Evolutionary conservation across 1,140 invertebrate genomes (phyloP), one percentile per base, ranked within the genome.

Genomic region (Pseudomyrmex dendroicus): DNA sequence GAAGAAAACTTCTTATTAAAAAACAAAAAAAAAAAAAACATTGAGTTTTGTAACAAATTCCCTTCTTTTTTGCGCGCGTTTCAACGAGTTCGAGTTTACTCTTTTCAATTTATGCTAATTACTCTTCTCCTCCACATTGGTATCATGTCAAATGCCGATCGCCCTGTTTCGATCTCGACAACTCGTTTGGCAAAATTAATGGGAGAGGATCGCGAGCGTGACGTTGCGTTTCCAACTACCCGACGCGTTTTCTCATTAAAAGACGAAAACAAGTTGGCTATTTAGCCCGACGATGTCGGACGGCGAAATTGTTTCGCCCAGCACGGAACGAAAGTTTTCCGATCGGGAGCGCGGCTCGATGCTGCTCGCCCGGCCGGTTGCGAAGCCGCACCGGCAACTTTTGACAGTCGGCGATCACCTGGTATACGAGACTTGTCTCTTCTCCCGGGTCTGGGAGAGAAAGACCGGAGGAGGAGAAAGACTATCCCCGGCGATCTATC

Each of bases 241-340:
- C 35, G 72, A 85, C 87, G 83, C 77, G 78, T 73, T 72, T 64
- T 85, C 83, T 87, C 86, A 88, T 88, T 88, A 88, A 88, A 85
- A 73, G 63, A 20, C 57, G 72, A 54, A 87, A 88, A 56, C 67
- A 76, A 84, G 57, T n/a, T 68, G 73, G 73, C 74, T 84, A 80
- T 84, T 84, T 84, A 84, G 74, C 52, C 48, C 35, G 70, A 50
- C 50, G 50, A 73, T 76, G 62, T 77, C 50, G 73, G 61, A 46
- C 35, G 84, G 56, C 83, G 83, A 82, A 85, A 88, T 85, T 85
- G 83, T 88, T 87, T 85, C 73, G 62, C 72, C 52, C 46, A 61
- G 46, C 56, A 68, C 54, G 35, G 15, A 44, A 62, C 48, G 57
- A 85, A 88, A 88, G 61, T 87, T 88, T 87, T 70, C 85, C 67